Percentiles rank a stretch among this genome's conserved stretches.
phyloP scores from a whole-genome alignment of 2,113 vertebrate genomes.

The Poeciliopsis turrubarensis region DNA sequence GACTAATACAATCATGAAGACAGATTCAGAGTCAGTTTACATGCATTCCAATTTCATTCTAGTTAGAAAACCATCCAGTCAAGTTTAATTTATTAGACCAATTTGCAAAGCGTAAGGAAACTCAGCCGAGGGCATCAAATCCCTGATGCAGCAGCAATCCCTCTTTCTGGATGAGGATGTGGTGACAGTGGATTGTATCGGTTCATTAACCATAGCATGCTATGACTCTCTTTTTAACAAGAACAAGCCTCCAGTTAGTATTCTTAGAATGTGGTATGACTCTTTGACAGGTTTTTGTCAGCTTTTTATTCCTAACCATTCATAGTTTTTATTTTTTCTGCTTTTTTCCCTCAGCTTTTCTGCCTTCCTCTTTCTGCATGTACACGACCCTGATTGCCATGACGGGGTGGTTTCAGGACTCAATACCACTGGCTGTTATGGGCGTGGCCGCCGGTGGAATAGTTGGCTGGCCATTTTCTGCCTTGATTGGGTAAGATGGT shows the following conservation, averaged over 20 bases:
- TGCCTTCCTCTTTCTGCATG: constrained; percentile 98
- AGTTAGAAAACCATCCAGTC: neutral
- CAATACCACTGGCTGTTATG: constrained; percentile 85
- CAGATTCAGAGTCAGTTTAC: neutral
- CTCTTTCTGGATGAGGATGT: neutral
- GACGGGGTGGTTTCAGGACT: constrained; percentile 98
- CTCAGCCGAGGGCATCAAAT: neutral
- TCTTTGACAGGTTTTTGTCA: neutral
- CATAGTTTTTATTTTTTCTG: neutral
- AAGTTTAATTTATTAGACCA: neutral
- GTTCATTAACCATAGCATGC: neutral
- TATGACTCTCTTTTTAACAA: too few relatives aligned
- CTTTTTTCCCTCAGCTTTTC: constrained; percentile 83
- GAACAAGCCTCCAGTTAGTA: neutral
- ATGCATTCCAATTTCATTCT: neutral
- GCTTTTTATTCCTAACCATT: neutral
- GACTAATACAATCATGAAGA: neutral
- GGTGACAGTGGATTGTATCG: neutral
- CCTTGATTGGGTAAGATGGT: constrained; percentile 87
- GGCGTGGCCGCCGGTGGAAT: constrained; percentile 91
- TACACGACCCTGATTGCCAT: constrained; percentile 92
- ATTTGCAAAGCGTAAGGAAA: neutral
- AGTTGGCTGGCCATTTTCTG: constrained; percentile 95
- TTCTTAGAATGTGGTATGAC: neutral
- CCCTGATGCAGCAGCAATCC: neutral